Base-by-base conservation (phyloP, 2,888 invertebrate species). In the Phaonia tiefii region DNA sequence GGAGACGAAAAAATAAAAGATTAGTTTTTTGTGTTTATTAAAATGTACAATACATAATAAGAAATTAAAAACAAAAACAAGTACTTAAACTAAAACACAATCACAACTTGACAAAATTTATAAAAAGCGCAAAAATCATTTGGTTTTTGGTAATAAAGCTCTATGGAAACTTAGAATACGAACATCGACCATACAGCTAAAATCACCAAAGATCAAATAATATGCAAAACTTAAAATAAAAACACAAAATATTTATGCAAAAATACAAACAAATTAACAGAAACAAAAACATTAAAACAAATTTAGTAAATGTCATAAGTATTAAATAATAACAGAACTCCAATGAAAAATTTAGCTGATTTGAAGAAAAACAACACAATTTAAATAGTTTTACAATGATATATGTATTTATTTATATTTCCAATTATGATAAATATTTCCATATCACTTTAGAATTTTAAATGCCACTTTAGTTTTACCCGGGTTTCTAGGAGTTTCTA, bases 61-160 rank as follows among this genome's bases (percentile, higher is more conserved):
- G n/a, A n/a, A n/a, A 25, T 56, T 56, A 20, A 54, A 8, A 56
- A 56, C n/a, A 3, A 13, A 10, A 49, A 5, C 15, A 15, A 7
- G 15, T 56, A 49, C 26, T 10, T 56, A 42, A n/a, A 56, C 75
- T 46, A 75, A 51, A 22, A 51, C 5, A 51, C 49, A 87, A 86
- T 80, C 74, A 75, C 80, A 31, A 31, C 8, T 5, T 5, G 4
- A 31, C 31, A 31, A 31, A 31, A 31, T 8, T 31, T 31, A 31
- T 60, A 84, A 81, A 84, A 84, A 44, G 13, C n/a, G 88, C 86
- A 86, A 87, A 86, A 90, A 89, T 88, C 91, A 91, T 92, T 92
- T 91, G 92, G 91, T 91, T 93, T 94, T 94, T 93, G 94, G 94
- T 94, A 93, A 93, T 93, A 92, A 93, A 94, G 94, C 94, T 93